These are phyloP conservation scores for Pyrochroa serraticornis DNA, from an alignment of 2,888 invertebrate species.

Conservation along the genomic window DNA sequence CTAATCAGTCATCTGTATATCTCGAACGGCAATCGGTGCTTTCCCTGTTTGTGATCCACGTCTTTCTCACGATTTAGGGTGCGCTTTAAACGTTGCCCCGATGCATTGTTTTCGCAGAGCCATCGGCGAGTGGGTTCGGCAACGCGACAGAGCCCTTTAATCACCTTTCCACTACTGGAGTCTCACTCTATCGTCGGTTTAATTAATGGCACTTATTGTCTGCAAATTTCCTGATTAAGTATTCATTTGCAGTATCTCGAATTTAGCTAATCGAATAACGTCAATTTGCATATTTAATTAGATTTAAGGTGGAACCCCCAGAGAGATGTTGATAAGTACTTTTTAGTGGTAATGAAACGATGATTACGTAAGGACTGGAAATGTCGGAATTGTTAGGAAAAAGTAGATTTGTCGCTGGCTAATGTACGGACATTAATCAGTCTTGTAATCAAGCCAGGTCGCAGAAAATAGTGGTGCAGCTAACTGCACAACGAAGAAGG, in stretches of 20 bases:
- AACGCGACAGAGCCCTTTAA: slow-evolving; percentile 20
- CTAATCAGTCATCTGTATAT: too few species aligned
- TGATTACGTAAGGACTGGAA: too few species aligned
- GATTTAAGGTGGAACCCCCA: slow-evolving; percentile 4
- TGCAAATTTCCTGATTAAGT: slow-evolving; percentile 32
- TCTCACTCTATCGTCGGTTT: slow-evolving; percentile 24
- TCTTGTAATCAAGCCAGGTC: too few species aligned
- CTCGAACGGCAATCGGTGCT: too few species aligned
- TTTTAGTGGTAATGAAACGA: slow-evolving; percentile 3
- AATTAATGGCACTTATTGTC: slow-evolving; percentile 34
- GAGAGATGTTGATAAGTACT: slow-evolving; percentile 12
- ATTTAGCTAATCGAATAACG: slow-evolving; percentile 21
- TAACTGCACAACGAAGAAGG: too few species aligned
- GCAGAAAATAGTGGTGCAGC: too few species aligned
- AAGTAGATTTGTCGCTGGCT: too few species aligned
- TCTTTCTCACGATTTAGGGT: too few species aligned
- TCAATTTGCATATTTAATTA: slow-evolving; percentile 31
- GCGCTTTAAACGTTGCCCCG: too few species aligned
- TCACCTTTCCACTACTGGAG: slow-evolving; percentile 23
- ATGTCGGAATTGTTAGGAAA: too few species aligned
- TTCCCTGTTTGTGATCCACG: too few species aligned
- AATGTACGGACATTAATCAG: too few species aligned
- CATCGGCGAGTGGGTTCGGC: slow-evolving; percentile 8
- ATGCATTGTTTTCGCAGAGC: slow-evolving; percentile 13
- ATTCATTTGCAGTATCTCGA: slow-evolving; percentile 26